Conservation (phyloP, 2,797 vertebrate genomes). For the Sylvia borin region DNA sequence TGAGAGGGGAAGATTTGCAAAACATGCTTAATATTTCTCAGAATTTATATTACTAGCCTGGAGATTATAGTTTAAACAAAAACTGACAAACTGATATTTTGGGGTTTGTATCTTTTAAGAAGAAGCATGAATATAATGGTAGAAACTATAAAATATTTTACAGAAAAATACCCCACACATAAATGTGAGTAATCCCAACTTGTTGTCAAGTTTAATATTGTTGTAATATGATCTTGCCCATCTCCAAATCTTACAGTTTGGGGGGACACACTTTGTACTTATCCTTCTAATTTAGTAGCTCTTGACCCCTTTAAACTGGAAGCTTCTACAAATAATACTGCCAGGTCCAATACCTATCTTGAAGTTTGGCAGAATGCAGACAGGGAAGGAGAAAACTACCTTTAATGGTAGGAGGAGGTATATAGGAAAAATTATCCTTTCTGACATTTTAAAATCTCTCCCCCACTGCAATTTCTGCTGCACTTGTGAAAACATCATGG, state of each 20-base stretch:
- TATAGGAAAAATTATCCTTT: neutral
- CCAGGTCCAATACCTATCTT: neutral
- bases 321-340: neutral
- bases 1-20: neutral
- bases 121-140: neutral
- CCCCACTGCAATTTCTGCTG: accelerated
- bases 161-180: accelerated
- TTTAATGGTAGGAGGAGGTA: neutral
- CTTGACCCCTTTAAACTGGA: neutral
- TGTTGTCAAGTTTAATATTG: neutral
- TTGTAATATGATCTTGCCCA: neutral
- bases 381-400: neutral
- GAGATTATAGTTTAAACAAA: neutral
- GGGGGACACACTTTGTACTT: neutral
- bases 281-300: neutral
- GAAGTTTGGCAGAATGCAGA: neutral
- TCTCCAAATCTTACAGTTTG: neutral
- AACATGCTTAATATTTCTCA: neutral
- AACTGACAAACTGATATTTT: neutral
- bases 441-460: neutral
- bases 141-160: neutral
- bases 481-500: neutral
- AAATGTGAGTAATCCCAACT: neutral
- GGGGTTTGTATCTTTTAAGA: neutral
- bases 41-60: neutral